phyloP scores from a whole-genome alignment of 1,140 invertebrate species.

The Drosophila grimshawi region DNA sequence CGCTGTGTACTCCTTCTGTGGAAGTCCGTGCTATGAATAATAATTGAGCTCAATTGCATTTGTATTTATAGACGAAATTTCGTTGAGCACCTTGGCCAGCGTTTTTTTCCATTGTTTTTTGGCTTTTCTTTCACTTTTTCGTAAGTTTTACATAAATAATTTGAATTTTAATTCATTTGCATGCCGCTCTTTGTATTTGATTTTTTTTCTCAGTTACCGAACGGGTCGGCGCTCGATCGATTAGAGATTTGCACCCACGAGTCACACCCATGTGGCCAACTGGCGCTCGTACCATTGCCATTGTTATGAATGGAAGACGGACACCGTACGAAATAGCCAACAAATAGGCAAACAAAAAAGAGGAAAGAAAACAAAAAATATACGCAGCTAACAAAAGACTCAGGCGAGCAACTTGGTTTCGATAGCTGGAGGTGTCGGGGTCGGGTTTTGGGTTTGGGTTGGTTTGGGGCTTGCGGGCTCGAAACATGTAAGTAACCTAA shows the following conservation, averaged over 20 bases:
- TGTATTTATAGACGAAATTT: conserved; percentile 80
- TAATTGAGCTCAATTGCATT: conserved; percentile 70
- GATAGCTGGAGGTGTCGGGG: conserved; percentile 7
- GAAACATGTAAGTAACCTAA: conserved; percentile 77
- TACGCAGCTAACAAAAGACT: conserved; percentile 70
- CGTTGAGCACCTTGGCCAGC: conserved; percentile 33
- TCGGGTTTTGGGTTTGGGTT: conserved; percentile 10
- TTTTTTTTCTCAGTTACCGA: conserved; percentile 40
- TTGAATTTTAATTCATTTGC: conserved; percentile 74
- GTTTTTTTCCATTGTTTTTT: conserved; percentile 48
- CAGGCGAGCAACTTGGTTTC: conserved; percentile 64
- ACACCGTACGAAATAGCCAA: conserved; percentile 29
- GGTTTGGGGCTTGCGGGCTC: conserved; percentile 21
- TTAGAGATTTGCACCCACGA: conserved; percentile 75
- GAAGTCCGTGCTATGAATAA: conserved; percentile 77
- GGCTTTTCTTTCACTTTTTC: conserved; percentile 80
- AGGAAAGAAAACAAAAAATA: conserved; percentile 1
- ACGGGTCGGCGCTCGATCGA: conserved; percentile 13
- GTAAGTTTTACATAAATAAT: conserved; percentile 52
- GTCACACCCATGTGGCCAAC: conserved; percentile 67
- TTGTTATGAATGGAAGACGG: conserved; percentile 68
- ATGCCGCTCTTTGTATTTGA: conserved; percentile 48
- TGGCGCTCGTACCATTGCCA: conserved; percentile 44
- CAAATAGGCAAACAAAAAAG: conserved; percentile 37
- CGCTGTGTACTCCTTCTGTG: conserved; percentile 70